Conservation (phyloP, 2,797 vertebrate species). For the Threskiornis aethiopicus region DNA sequence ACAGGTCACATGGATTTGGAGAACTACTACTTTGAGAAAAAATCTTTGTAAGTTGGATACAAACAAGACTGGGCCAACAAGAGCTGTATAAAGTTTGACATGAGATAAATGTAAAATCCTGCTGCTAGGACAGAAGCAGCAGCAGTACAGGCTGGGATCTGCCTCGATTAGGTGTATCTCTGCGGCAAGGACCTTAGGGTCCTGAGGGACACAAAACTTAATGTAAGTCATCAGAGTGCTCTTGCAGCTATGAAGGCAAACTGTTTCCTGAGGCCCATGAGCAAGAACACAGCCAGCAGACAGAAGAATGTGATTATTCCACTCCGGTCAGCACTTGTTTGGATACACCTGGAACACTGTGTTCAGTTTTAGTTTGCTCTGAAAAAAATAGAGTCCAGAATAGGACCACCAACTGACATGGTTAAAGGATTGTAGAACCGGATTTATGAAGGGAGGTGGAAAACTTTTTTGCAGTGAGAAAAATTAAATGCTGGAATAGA, state of each 20-base stretch:
- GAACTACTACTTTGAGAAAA: background rate
- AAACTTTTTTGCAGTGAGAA: background rate
- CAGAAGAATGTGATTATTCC: background rate
- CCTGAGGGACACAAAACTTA: background rate
- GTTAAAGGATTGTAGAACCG: background rate
- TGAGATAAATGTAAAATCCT: background rate
- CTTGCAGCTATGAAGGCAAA: background rate
- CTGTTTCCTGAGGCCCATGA: background rate
- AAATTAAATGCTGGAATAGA: background rate
- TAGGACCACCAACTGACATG: rapidly evolving
- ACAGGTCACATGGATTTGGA: background rate
- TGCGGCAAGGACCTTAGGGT: background rate
- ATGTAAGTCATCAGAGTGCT: background rate
- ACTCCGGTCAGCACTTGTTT: background rate
- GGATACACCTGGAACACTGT: background rate
- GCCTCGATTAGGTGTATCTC: rapidly evolving
- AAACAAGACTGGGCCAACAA: background rate
- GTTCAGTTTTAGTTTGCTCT: background rate
- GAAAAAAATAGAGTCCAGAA: background rate
- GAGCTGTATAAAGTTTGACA: background rate
- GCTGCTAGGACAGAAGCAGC: background rate
- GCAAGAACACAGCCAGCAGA: background rate
- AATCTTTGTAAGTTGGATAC: background rate
- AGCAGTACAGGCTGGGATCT: background rate
- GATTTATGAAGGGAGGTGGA: background rate